Evolutionary conservation across 2,888 invertebrate species (phyloP).

Genomic region (Synergus gifuensis): DNA sequence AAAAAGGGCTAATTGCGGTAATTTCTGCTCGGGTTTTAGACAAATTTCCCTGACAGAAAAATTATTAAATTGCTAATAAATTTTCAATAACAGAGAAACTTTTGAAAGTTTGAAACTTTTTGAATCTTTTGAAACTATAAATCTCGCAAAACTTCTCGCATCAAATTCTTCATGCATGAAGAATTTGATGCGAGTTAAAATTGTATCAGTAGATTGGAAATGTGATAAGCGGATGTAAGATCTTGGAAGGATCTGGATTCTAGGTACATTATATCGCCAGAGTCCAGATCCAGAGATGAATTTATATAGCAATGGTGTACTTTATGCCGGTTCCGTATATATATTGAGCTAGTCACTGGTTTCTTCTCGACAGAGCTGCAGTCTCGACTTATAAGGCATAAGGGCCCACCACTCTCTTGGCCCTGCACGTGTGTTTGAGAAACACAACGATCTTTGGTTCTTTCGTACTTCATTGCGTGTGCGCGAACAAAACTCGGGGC

Average conservation of each 20-base stretch:
- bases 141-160: too few species aligned
- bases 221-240: background rate
- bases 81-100: too few species aligned
- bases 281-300: background rate
- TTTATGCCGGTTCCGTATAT: conserved; percentile 6
- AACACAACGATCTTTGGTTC: background rate
- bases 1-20: too few species aligned
- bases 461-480: conserved; percentile 37
- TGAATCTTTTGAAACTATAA: too few species aligned
- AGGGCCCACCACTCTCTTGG: conserved; percentile 14
- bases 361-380: conserved; percentile 24
- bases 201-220: too few species aligned
- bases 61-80: too few species aligned
- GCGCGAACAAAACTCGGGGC: conserved; percentile 36
- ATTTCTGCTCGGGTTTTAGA: too few species aligned
- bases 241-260: background rate
- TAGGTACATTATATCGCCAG: background rate
- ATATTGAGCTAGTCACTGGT: conserved; percentile 26
- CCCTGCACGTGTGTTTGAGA: conserved; percentile 19
- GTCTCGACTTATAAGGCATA: conserved; percentile 41
- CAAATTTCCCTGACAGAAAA: too few species aligned
- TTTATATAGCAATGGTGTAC: background rate
- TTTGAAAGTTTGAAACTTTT: too few species aligned
- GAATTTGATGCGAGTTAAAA: too few species aligned
- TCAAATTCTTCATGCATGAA: too few species aligned